Evolutionary conservation across 1,140 invertebrate genomes (phyloP).

Genomic region (Polyergus mexicanus): DNA sequence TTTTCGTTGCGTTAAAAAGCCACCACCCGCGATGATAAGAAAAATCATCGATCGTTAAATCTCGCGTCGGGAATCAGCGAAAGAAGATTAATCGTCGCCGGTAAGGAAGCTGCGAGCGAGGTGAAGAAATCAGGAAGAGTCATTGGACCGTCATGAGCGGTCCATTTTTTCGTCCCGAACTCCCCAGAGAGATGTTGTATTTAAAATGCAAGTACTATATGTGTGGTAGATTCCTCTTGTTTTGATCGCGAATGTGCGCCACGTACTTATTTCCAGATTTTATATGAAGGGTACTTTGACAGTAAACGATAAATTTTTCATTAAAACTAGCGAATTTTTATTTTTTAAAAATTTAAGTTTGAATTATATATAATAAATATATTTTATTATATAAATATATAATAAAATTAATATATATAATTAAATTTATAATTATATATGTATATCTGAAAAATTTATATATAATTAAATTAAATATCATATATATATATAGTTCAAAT

Average conservation of each 20-base stretch:
- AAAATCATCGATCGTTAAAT: slow-evolving; percentile 29
- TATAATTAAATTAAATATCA: too few relatives aligned
- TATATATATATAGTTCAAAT: too few relatives aligned
- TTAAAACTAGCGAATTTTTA: not conserved
- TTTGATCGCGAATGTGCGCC: slow-evolving; percentile 65
- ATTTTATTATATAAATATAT: too few relatives aligned
- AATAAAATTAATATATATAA: too few relatives aligned
- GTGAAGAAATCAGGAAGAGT: slow-evolving; percentile 31
- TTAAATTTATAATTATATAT: too few relatives aligned
- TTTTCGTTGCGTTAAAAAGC: not conserved
- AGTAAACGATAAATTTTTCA: not conserved
- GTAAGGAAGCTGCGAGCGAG: slow-evolving; percentile 25
- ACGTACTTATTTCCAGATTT: slow-evolving; percentile 30
- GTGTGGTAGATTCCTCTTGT: slow-evolving; percentile 53
- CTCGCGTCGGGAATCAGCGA: not conserved
- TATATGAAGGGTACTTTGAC: not conserved
- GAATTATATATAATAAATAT: not conserved
- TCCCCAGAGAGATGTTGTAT: slow-evolving; percentile 64
- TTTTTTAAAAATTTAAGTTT: not conserved
- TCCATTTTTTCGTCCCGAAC: slow-evolving; percentile 68
- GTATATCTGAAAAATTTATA: too few relatives aligned
- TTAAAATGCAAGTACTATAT: slow-evolving; percentile 73
- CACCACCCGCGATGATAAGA: not conserved
- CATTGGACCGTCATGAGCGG: slow-evolving; percentile 2
- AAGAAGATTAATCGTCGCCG: slow-evolving; percentile 18